Evolutionary conservation across 2,888 invertebrate genomes (phyloP), one percentile per base, ranked within the genome.

Genomic region (Mantis religiosa): DNA sequence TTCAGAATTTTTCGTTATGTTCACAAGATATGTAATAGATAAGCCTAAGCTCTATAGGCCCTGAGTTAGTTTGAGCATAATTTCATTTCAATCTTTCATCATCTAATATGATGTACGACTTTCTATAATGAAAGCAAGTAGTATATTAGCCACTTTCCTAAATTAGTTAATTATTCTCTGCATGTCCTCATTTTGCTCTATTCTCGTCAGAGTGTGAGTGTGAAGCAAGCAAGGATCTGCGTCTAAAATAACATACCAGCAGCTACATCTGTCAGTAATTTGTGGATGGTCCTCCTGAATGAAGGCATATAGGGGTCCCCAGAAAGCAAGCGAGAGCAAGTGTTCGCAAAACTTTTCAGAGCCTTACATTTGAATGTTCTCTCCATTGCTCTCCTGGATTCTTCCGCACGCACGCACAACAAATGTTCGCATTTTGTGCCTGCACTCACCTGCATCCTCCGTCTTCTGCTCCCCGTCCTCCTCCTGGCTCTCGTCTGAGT

Each of bases 401-500:
- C 83, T 28, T 41, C 15, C 54, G 54, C 9, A 85, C 27, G 85
- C 85, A 47, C 54, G 85, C 85, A 85, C 85, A 85, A 47, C 14
- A 82, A 71, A 71, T 71, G 54, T 47, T 85, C 28, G 27, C 14
- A 15, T 47, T 85, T 85, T 88, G 83, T 85, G 83, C 47, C 28
- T 85, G 83, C 89, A 90, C 90, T 92, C 93, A 92, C 94, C 94
- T 91, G 93, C 93, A 91, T 93, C 94, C 93, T 94, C 95, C 92
- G 91, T 91, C 91, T 92, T 92, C 91, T 92, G 92, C 90, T 92
- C 93, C 90, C 93, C 92, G 92, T 92, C 93, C 92, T 92, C 91
- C 90, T 86, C 88, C 84, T 85, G 92, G 91, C 92, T 95, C 93
- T 95, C 96, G 94, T 96, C 96, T 96, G 96, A 95, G 94, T 96